These are phyloP conservation scores for Thera britannica DNA, from an alignment of 2,888 invertebrate genomes.

Conservation along the genomic window DNA sequence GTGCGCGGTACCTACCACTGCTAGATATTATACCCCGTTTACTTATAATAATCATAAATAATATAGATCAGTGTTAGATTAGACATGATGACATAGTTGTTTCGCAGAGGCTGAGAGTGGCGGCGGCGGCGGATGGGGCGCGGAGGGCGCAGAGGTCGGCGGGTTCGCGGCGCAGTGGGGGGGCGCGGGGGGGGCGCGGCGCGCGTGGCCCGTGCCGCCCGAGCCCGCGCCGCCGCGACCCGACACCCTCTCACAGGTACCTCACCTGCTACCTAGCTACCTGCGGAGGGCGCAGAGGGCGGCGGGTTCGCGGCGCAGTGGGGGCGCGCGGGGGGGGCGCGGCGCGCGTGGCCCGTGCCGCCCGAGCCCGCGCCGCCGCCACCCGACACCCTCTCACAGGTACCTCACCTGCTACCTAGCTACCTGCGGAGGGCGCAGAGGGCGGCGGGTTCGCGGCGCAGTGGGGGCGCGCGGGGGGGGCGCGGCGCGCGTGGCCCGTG, in stretches of 20 bases:
- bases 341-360: constrained; percentile 72
- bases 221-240: constrained; percentile 39
- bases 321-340: constrained; percentile 51
- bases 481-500: constrained; percentile 73
- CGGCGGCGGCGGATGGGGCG: constrained; percentile 9
- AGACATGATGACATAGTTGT: too few species aligned
- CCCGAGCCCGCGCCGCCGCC: constrained; percentile 35
- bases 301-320: constrained; percentile 36
- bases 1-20: too few species aligned
- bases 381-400: constrained; percentile 14
- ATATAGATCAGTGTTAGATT: too few species aligned
- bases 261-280: too few species aligned
- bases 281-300: constrained; percentile 32
- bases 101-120: background rate
- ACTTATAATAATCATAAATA: too few species aligned
- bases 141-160: constrained; percentile 35
- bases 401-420: too few species aligned
- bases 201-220: constrained; percentile 68
- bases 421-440: constrained; percentile 30
- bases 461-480: constrained; percentile 47
- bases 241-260: too few species aligned
- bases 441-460: constrained; percentile 35
- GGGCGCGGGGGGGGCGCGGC: constrained; percentile 56
- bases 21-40: too few species aligned
- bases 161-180: constrained; percentile 39